These are phyloP conservation scores for Epistrophella euchroma DNA, from an alignment of 2,888 invertebrate genomes.

Conservation along the genomic window DNA sequence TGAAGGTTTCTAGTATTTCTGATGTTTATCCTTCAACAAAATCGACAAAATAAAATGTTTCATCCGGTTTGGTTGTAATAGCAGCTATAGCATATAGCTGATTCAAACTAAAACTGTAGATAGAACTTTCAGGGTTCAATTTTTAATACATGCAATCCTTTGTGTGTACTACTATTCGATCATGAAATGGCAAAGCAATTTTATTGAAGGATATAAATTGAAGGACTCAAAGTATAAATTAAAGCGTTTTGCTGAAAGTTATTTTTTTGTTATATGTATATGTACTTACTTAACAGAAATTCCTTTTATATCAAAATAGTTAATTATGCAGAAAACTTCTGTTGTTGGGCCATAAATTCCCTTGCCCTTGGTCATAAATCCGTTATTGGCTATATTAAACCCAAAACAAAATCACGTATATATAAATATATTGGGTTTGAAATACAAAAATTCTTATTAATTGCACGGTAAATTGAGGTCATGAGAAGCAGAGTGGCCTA, in stretches of 20 bases:
- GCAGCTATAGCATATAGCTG: neutral
- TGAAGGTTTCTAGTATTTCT: constrained; percentile 34
- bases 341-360: too few relatives aligned
- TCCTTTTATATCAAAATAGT: too few relatives aligned
- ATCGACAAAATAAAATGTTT: constrained; percentile 43
- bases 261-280: too few relatives aligned
- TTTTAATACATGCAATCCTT: constrained; percentile 43
- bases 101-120: constrained; percentile 29
- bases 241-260: neutral
- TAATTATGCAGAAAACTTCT: too few relatives aligned
- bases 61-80: constrained; percentile 4
- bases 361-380: too few relatives aligned
- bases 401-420: too few relatives aligned
- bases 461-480: too few relatives aligned
- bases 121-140: constrained; percentile 52
- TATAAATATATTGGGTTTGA: too few relatives aligned
- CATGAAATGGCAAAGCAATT: constrained; percentile 44
- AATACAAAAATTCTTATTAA: too few relatives aligned
- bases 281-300: too few relatives aligned
- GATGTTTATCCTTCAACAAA: constrained; percentile 47
- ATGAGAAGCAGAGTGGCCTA: too few relatives aligned
- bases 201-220: constrained; percentile 9
- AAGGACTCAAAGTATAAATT: constrained; percentile 1
- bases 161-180: constrained; percentile 33
- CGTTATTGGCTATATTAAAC: too few relatives aligned